Base-by-base conservation (phyloP, 2,888 invertebrate genomes). In the Linnaemya vulpina region DNA sequence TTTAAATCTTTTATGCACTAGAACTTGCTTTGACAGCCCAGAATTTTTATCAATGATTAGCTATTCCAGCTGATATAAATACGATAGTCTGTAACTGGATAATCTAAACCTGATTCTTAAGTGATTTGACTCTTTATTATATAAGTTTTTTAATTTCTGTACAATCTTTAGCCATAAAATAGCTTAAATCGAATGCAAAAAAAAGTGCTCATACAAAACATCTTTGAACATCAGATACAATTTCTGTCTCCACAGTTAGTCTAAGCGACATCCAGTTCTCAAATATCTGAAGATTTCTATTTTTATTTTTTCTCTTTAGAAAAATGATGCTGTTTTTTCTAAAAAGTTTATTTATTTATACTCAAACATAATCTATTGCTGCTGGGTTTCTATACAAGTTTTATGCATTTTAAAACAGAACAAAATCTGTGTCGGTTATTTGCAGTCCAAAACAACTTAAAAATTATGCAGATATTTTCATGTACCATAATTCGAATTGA, bases 301-400 rank as follows among this genome's bases (percentile, higher is more conserved):
- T 17, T 20, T 30, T 25, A 8, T 25, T 17, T 10, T 30, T 30
- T 9, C 7, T 2, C 20, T 0, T 35, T n/a, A 35, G 5, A 73
- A 60, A 22, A n/a, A n/a, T 40, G 38, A 20, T 10, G 20, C 10
- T 22, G 17, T 46, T 25, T 17, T 20, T 43, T 4, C 13, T n/a
- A 8, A 35, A 60, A 53, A 22, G 3, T 53, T 58, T 40, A 30
- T 49, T 60, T 58, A 25, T 22, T 63, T 15, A 43, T 8, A 43
- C 4, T 46, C 3, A 0, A 38, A 17, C 2, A 30, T 63, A 58
- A 76, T 46, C 38, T 38, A 43, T 60, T 77, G 10, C n/a, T 67
- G 38, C n/a, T 38, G 13, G 43, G 30, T 11, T 67, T 58, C 17
- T 17, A 55, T 55, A 22, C 17, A 55, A 76, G 43, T 65, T 75